phyloP scores from a whole-genome alignment of 2,888 invertebrate species.

The Pseudococcus longispinus region DNA sequence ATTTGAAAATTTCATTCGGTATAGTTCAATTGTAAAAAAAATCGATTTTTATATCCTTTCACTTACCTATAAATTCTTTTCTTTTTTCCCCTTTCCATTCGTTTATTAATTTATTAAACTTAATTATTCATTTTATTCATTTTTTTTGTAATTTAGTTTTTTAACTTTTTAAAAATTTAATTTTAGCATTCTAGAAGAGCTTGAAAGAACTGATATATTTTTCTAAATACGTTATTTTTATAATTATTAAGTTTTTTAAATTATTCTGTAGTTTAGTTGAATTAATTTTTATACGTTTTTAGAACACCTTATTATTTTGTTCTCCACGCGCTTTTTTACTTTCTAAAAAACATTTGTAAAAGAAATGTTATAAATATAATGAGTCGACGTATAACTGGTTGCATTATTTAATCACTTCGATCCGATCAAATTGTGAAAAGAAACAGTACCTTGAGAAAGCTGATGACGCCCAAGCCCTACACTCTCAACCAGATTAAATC shows the following conservation, averaged over 20 bases:
- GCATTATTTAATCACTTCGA: background rate
- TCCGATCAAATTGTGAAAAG: background rate
- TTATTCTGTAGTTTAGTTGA: constrained; percentile 48
- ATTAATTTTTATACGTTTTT: constrained; percentile 48
- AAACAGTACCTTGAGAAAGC: too few species aligned
- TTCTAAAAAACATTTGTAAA: constrained; percentile 21
- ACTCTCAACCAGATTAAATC: too few species aligned
- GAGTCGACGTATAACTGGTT: background rate
- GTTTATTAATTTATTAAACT: constrained; percentile 37
- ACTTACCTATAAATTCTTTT: constrained; percentile 40
- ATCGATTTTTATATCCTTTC: constrained; percentile 35
- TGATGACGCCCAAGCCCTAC: too few species aligned
- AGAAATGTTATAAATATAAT: constrained; percentile 22
- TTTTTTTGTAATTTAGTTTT: constrained; percentile 39
- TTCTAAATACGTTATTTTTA: constrained; percentile 52
- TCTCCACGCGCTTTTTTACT: constrained; percentile 41
- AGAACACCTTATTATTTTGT: constrained; percentile 47
- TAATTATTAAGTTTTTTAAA: constrained; percentile 51
- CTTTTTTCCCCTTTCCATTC: constrained; percentile 32
- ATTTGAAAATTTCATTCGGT: constrained; percentile 26
- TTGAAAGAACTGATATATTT: constrained; percentile 56
- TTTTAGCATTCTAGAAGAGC: constrained; percentile 56
- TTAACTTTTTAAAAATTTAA: constrained; percentile 50
- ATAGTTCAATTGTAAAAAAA: background rate
- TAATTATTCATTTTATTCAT: background rate